These are phyloP conservation scores for Lycophotia porphyrea DNA, from an alignment of 2,888 invertebrate species.

Conservation along the genomic window DNA sequence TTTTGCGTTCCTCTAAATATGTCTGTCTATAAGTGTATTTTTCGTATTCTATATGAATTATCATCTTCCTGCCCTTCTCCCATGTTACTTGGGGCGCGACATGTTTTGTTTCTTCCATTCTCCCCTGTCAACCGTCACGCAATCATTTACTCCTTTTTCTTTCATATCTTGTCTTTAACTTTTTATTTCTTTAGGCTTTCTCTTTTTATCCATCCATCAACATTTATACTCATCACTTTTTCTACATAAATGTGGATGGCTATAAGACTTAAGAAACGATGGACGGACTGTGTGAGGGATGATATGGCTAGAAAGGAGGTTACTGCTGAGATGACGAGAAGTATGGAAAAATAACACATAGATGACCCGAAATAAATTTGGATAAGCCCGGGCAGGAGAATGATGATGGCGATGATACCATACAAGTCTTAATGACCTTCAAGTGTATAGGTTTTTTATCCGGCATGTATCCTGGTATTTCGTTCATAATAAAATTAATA, in stretches of 20 bases:
- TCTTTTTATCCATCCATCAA: too few species aligned
- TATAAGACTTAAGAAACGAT: background rate
- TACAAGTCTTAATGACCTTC: background rate
- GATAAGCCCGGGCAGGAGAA: background rate
- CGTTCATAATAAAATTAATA: background rate
- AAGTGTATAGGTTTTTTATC: background rate
- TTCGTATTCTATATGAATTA: background rate
- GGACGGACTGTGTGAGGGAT: background rate
- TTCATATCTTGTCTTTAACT: too few species aligned
- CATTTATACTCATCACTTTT: background rate
- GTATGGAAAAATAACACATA: background rate
- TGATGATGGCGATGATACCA: background rate
- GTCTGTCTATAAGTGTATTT: too few species aligned
- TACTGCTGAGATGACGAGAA: background rate
- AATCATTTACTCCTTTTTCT: too few species aligned
- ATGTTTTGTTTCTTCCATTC: too few species aligned
- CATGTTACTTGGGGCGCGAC: too few species aligned
- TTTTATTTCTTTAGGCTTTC: too few species aligned
- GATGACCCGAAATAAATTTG: background rate
- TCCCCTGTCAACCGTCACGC: too few species aligned
- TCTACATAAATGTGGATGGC: background rate
- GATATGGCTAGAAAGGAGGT: background rate
- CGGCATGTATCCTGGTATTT: background rate
- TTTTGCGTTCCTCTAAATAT: too few species aligned
- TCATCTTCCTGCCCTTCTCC: too few species aligned